A percentile compares a stretch with the other conserved stretches of the same genome.
phyloP scores from a whole-genome alignment of 2,113 vertebrate species.

The Periophthalmus modestus region DNA sequence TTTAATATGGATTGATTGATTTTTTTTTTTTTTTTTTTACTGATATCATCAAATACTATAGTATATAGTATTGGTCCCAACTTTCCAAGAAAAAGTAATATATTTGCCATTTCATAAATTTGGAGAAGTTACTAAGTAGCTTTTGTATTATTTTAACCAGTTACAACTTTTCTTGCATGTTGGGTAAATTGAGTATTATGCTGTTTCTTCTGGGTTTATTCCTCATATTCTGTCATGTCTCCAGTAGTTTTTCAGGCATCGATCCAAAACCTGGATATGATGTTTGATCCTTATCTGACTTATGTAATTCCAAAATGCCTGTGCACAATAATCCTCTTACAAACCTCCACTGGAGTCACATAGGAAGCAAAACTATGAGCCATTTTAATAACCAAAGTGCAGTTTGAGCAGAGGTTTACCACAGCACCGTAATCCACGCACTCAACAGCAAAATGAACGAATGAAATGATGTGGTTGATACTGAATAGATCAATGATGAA shows the following conservation, averaged over 20 bases:
- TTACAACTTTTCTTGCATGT: too few relatives aligned
- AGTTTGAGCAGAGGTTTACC: constrained; percentile 32
- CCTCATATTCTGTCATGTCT: not conserved
- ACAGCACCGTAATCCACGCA: constrained; percentile 56
- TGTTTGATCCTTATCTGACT: constrained; percentile 65
- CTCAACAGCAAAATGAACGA: constrained; percentile 34
- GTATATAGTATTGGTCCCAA: too few relatives aligned
- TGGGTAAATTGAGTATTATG: not conserved
- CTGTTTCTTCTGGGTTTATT: not conserved
- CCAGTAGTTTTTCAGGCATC: constrained; percentile 22
- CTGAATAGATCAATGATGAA: not conserved
- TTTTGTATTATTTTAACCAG: not conserved
- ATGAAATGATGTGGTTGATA: constrained; percentile 39
- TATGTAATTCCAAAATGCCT: constrained; percentile 61
- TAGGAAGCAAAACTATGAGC: constrained; percentile 64
- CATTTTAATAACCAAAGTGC: constrained; percentile 71
- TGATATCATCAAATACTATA: too few relatives aligned
- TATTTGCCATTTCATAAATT: not conserved
- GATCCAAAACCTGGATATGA: constrained; percentile 58
- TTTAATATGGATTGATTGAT: too few relatives aligned
- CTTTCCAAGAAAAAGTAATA: too few relatives aligned
- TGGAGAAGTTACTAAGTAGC: too few relatives aligned
- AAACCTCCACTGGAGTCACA: constrained; percentile 36
- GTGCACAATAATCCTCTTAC: constrained; percentile 70
- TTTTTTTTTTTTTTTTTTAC: too few relatives aligned